Conservation (phyloP, 2,888 invertebrate species). For the Neoscelio sp. region DNA sequence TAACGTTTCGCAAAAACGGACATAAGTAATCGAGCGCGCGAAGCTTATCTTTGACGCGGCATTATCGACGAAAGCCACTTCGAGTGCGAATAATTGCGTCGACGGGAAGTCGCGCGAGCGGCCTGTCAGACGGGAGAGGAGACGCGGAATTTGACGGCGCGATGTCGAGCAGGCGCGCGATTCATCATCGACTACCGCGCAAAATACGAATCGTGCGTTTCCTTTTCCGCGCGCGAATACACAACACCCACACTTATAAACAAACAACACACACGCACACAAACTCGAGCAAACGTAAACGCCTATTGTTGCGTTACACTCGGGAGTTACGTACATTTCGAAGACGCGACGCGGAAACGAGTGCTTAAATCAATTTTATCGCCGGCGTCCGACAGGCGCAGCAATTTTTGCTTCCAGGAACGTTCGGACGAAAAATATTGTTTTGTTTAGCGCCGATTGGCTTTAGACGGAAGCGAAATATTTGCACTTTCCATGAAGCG, state of each 20-base stretch:
- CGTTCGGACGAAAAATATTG: background rate
- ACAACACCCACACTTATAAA: constrained; percentile 4
- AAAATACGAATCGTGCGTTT: constrained; percentile 29
- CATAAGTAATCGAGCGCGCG: constrained; percentile 23
- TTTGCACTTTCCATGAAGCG: background rate
- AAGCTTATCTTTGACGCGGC: no score
- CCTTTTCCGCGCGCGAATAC: constrained; percentile 25
- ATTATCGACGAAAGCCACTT: constrained; percentile 36
- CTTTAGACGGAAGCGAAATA: background rate
- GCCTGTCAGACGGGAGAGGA: constrained; percentile 20
- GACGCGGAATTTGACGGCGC: constrained; percentile 33
- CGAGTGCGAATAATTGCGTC: constrained; percentile 21
- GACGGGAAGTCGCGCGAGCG: constrained; percentile 37
- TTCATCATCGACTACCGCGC: constrained; percentile 25
- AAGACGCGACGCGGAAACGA: background rate
- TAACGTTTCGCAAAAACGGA: constrained; percentile 17
- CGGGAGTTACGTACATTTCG: constrained; percentile 1
- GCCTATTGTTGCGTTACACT: background rate
- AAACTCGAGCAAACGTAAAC: background rate
- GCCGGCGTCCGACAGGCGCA: no score
- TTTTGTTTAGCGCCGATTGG: no score
- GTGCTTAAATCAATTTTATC: constrained; percentile 1
- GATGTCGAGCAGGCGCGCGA: no score
- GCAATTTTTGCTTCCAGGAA: background rate
- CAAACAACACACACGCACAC: constrained; percentile 4